Percentiles rank a stretch among this genome's conserved stretches.
Evolutionary conservation across 2,888 invertebrate genomes (phyloP).

Genomic region (Polylopha cassiicola): DNA sequence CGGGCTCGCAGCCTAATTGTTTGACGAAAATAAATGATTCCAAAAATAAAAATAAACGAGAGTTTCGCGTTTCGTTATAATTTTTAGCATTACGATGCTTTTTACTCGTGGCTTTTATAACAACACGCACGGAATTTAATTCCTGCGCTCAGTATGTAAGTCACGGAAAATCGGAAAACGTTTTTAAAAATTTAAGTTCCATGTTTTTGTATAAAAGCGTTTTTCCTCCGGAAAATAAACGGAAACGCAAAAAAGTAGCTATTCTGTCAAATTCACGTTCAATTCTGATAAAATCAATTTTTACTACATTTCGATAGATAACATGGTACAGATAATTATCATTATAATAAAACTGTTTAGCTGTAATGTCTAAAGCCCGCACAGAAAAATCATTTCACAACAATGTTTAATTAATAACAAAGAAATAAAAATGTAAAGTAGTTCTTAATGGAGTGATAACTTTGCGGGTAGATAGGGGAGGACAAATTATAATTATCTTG

Average conservation of each 20-base stretch:
- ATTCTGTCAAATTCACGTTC: neutral
- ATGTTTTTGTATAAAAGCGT: no score
- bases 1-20: slow-evolving; percentile 64
- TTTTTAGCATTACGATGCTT: slow-evolving; percentile 59
- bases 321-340: no score
- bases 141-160: slow-evolving; percentile 5
- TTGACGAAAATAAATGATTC: slow-evolving; percentile 76
- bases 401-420: slow-evolving; percentile 18
- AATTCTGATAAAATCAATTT: no score
- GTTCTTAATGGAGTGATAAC: slow-evolving; percentile 52
- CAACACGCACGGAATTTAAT: slow-evolving; percentile 32
- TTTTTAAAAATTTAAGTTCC: no score
- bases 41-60: slow-evolving; percentile 72
- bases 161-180: slow-evolving; percentile 1
- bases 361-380: no score
- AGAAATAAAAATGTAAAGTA: slow-evolving; percentile 34
- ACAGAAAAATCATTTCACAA: no score
- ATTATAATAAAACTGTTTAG: no score
- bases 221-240: no score
- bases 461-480: slow-evolving; percentile 46
- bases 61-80: slow-evolving; percentile 67
- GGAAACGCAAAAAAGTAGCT: neutral
- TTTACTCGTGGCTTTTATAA: slow-evolving; percentile 38
- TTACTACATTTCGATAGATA: no score
- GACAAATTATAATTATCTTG: slow-evolving; percentile 55